phyloP scores from a whole-genome alignment of 92 coral and sea anemone genomes.

The Hydrozoanthus gracilis region DNA sequence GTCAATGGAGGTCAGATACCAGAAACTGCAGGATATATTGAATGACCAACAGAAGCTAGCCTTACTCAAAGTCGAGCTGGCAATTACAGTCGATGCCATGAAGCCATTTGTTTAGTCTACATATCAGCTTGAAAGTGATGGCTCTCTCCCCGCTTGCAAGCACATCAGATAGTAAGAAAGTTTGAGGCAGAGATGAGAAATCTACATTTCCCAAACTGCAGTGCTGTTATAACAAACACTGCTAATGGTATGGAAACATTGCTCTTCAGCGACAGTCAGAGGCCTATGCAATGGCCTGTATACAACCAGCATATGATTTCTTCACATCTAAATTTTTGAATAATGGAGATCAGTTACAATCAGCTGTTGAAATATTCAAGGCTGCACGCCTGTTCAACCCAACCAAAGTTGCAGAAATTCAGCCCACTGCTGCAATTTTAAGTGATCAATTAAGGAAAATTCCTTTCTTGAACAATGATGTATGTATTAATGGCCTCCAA shows the following conservation, averaged over 20 bases:
- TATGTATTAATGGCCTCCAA: conserved; percentile 61
- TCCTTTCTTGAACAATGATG: conserved; percentile 61
- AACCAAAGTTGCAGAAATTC: conserved; percentile 44
- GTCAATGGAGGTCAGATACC: conserved; percentile 53
- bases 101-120: conserved; percentile 57
- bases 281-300: conserved; percentile 55
- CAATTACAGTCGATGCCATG: conserved; percentile 62
- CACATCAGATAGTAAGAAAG: conserved; percentile 45
- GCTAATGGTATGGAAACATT: conserved; percentile 60
- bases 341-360: conserved; percentile 49
- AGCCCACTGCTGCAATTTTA: conserved; percentile 58
- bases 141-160: conserved; percentile 52
- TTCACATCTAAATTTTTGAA: conserved; percentile 38
- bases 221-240: conserved; percentile 53
- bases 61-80: conserved; percentile 53
- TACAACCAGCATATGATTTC: conserved; percentile 55
- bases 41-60: conserved; percentile 59
- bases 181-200: conserved; percentile 64
- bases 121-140: conserved; percentile 63
- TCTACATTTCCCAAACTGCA: conserved; percentile 57
- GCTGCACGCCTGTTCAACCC: conserved; percentile 58
- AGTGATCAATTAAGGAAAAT: conserved; percentile 54
- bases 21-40: conserved; percentile 47
- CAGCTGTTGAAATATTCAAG: conserved; percentile 39
- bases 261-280: conserved; percentile 52